phyloP scores from a whole-genome alignment of 2,797 vertebrate species.

The Eulemur rubriventer region DNA sequence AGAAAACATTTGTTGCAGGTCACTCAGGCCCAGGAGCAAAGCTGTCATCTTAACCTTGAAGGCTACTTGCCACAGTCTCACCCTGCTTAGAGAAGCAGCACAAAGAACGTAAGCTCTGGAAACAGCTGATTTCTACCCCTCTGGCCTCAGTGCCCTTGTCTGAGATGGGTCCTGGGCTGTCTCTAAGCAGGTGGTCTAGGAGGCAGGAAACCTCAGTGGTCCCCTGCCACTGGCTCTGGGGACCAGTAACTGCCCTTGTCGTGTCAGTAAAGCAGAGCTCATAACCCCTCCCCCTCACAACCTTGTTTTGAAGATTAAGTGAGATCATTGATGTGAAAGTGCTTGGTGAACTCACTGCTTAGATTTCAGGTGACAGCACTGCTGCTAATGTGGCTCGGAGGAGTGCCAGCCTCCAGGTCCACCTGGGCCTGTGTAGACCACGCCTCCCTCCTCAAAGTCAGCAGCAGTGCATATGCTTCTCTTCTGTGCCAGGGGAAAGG shows the following conservation, averaged over 20 bases:
- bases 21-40: not conserved
- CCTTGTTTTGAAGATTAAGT: not conserved
- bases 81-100: not conserved
- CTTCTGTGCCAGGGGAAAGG: not conserved
- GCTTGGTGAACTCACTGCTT: constrained; percentile 25
- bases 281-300: not conserved
- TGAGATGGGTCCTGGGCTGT: not conserved
- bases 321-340: not conserved
- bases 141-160: not conserved
- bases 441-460: not conserved
- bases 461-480: not conserved
- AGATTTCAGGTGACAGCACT: not conserved
- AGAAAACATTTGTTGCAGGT: not conserved
- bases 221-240: not conserved
- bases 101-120: not conserved
- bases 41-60: not conserved
- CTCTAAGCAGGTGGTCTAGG: not conserved
- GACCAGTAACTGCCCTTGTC: not conserved
- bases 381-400: not conserved
- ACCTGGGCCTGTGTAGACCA: not conserved
- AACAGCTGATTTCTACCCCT: not conserved
- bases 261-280: not conserved
- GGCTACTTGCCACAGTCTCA: not conserved
- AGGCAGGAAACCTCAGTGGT: not conserved
- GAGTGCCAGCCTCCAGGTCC: not conserved